These are phyloP conservation scores for Drosophila bifasciata DNA, from an alignment of 1,140 invertebrate species.

Conservation along the genomic window DNA sequence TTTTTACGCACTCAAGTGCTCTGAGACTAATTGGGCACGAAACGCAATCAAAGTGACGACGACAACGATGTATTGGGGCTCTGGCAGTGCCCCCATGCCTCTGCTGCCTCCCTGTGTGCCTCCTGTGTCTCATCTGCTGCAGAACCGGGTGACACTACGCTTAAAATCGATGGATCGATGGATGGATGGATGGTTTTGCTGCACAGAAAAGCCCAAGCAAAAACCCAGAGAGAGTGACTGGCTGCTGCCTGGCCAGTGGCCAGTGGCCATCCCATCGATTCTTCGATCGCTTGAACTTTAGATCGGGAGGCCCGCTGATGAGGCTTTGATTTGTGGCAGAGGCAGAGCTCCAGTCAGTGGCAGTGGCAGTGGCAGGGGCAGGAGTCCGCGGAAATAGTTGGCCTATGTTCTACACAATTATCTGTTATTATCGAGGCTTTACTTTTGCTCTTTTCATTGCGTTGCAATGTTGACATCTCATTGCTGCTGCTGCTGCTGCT, in stretches of 20 bases:
- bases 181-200: conserved; percentile 32
- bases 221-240: conserved; percentile 15
- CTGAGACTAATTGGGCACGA: conserved; percentile 83
- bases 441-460: conserved; percentile 38
- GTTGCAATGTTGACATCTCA: conserved; percentile 74
- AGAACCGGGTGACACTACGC: conserved; percentile 45
- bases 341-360: conserved; percentile 16
- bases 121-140: conserved; percentile 5
- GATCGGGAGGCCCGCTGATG: conserved; percentile 60
- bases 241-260: too few relatives aligned
- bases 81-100: background rate
- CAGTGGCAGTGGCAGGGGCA: background rate
- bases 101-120: background rate
- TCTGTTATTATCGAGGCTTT: conserved; percentile 80
- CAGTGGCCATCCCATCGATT: conserved; percentile 26
- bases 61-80: conserved; percentile 59
- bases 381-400: conserved; percentile 70
- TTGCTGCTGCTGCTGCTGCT: conserved; percentile 29
- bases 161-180: conserved; percentile 35
- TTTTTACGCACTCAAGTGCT: conserved; percentile 83
- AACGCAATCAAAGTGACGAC: conserved; percentile 83
- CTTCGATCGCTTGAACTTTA: conserved; percentile 77
- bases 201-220: conserved; percentile 20
- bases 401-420: conserved; percentile 83
- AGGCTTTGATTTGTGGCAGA: conserved; percentile 76